Evolutionary conservation across 2,797 vertebrate species (phyloP).

Genomic region (Schizothorax lantsangensis): DNA sequence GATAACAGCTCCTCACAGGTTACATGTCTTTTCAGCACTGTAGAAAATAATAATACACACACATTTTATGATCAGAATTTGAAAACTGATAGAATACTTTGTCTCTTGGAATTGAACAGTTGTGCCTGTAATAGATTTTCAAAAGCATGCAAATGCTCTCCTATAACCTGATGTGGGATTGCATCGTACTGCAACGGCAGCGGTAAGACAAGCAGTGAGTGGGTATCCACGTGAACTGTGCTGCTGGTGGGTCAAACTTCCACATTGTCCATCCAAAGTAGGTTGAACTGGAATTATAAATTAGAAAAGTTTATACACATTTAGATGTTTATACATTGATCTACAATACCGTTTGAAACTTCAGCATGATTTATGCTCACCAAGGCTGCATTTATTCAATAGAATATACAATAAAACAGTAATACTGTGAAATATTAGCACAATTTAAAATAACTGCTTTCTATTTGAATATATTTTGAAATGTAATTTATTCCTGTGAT

Average conservation of each 20-base stretch:
- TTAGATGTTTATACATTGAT: background rate
- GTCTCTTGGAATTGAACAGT: background rate
- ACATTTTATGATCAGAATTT: background rate
- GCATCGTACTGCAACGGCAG: slow-evolving; percentile 73
- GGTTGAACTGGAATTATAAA: slow-evolving; percentile 68
- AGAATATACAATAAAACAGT: background rate
- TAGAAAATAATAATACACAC: slow-evolving; percentile 19
- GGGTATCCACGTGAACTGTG: slow-evolving; percentile 62
- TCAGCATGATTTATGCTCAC: background rate
- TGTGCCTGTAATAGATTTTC: background rate
- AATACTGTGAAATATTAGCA: background rate
- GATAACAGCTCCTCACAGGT: slow-evolving; percentile 85
- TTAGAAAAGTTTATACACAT: background rate
- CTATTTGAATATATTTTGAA: background rate
- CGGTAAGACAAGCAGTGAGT: slow-evolving; percentile 66
- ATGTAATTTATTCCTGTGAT: background rate
- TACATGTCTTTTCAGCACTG: slow-evolving; percentile 81
- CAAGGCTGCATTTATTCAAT: background rate
- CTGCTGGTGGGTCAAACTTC: slow-evolving; percentile 70
- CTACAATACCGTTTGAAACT: background rate
- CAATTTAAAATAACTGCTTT: background rate
- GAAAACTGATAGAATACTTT: background rate
- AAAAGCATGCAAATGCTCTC: slow-evolving; percentile 1
- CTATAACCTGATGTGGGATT: slow-evolving; percentile 88
- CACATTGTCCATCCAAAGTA: slow-evolving; percentile 73